phyloP scores from a whole-genome alignment of 2,888 invertebrate species.

The Hermaeophaga mercurialis region DNA sequence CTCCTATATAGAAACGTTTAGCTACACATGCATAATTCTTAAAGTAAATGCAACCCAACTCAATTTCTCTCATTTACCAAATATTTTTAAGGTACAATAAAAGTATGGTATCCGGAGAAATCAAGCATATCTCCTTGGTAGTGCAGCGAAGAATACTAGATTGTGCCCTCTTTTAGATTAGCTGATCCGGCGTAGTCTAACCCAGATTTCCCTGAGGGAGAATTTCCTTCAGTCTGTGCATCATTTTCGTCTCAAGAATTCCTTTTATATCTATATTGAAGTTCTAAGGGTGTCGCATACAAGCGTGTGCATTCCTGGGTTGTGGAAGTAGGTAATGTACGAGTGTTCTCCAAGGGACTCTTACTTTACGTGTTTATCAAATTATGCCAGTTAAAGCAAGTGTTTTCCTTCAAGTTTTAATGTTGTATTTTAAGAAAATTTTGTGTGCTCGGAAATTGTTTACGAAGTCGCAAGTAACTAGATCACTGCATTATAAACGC shows the following conservation, averaged over 20 bases:
- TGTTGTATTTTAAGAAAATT: conserved; percentile 2
- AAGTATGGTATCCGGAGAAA: not conserved
- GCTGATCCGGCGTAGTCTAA: conserved; percentile 40
- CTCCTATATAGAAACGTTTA: no score
- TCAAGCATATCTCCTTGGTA: not conserved
- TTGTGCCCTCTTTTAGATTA: conserved; percentile 43
- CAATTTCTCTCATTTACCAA: no score
- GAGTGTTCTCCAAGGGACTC: conserved; percentile 7
- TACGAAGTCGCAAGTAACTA: not conserved
- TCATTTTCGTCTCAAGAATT: conserved; percentile 32
- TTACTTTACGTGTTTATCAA: conserved; percentile 9
- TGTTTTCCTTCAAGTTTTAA: conserved; percentile 13
- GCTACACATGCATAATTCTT: no score
- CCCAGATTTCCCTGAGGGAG: conserved; percentile 47
- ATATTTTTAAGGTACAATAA: no score
- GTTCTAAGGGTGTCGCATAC: conserved; percentile 18
- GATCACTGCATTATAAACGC: not conserved
- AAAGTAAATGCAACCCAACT: no score
- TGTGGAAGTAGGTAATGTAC: not conserved
- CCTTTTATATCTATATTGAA: conserved; percentile 40
- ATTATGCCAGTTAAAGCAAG: conserved; percentile 18
- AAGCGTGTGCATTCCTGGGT: not conserved
- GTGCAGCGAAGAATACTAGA: conserved; percentile 26
- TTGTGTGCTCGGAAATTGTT: conserved; percentile 1
- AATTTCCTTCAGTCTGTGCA: conserved; percentile 36